A percentile compares a stretch with the other conserved stretches of the same genome.
Conservation (phyloP, 2,113 vertebrate species). For the Serinus canaria region DNA sequence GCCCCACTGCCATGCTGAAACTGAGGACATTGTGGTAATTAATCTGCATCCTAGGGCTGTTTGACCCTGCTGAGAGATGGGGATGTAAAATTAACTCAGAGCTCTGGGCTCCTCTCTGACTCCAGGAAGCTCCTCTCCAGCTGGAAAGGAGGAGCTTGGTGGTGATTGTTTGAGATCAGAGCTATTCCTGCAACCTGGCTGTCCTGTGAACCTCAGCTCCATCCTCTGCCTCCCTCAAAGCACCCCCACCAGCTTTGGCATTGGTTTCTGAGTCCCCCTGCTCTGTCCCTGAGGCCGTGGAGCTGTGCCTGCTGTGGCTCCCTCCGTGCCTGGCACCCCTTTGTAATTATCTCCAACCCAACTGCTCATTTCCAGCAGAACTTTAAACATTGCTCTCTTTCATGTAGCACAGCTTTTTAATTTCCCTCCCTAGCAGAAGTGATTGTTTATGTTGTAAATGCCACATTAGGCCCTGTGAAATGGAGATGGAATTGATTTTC, state of each 20-base stretch:
- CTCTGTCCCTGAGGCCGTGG: not conserved
- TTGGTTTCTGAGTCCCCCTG: fast-evolving
- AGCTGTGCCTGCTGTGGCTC: not conserved
- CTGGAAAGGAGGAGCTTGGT: not conserved
- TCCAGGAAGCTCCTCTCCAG: not conserved
- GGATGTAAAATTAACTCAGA: not conserved
- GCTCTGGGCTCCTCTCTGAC: not conserved
- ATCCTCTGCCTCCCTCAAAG: not conserved
- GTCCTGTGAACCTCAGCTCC: not conserved
- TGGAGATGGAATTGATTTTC: constrained; percentile 79
- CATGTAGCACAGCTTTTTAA: constrained; percentile 75
- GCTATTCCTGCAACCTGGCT: not conserved
- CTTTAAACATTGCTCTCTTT: constrained; percentile 80
- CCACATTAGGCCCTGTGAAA: constrained; percentile 77
- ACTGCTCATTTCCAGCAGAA: constrained; percentile 72
- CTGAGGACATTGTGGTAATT: not conserved
- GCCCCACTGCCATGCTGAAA: not conserved
- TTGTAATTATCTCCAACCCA: constrained; percentile 58
- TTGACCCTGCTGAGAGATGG: not conserved
- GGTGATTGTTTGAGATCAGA: not conserved
- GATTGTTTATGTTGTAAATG: constrained; percentile 79
- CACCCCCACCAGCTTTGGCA: not conserved
- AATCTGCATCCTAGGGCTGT: not conserved
- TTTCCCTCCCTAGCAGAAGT: constrained; percentile 75
- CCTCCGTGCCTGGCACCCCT: not conserved